Evolutionary conservation across 2,888 invertebrate species (phyloP), one percentile per base, ranked within the genome.

Genomic region (Cynaeus angustus): DNA sequence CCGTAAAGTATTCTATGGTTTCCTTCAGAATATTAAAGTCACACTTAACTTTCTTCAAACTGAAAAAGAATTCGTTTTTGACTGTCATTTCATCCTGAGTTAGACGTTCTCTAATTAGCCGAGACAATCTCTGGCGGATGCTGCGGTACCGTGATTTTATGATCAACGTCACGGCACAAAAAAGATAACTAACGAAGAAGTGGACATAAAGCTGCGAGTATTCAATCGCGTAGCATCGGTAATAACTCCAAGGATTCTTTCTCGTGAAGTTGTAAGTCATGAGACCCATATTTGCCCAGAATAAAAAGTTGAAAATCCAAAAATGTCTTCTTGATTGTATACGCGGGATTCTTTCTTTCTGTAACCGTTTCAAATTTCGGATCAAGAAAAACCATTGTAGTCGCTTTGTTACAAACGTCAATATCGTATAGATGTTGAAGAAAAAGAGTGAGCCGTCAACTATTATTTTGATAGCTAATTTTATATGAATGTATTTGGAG

Each of bases 21-120:
- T 52, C 52, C 7, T 52, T 52, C 8, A 52, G 14, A 16, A 52
- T 26, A 1, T 16, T 26, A 30, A 30, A 13, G 12, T 52, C 52
- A 13, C 30, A 13, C 10, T 52, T 52, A 8, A 10, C 7, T 48
- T 48, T 8, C 26, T 26, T 10, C 3, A 52, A 12, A 4, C 10
- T 30, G 0, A 30, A 30, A 0, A 12, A 12, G 12, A 30, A 33
- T 7, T 30, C 30, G 1, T 12, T 52, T 12, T 3, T 43, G 13
- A 7, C 6, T 2, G 13, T 21, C 21, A n/a, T 10, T 30, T 50
- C 3, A 10, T 50, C 30, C 37, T n/a, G 37, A 2, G 1, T 37
- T 7, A 37, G 1, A 2, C 9, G n/a, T 21, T 21, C 21, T 21
- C 21, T 21, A 37, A 37, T 37, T n/a, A n/a, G 37, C 0, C 7